Conservation (phyloP, 2,797 vertebrate genomes). For the Dryobates pubescens region DNA sequence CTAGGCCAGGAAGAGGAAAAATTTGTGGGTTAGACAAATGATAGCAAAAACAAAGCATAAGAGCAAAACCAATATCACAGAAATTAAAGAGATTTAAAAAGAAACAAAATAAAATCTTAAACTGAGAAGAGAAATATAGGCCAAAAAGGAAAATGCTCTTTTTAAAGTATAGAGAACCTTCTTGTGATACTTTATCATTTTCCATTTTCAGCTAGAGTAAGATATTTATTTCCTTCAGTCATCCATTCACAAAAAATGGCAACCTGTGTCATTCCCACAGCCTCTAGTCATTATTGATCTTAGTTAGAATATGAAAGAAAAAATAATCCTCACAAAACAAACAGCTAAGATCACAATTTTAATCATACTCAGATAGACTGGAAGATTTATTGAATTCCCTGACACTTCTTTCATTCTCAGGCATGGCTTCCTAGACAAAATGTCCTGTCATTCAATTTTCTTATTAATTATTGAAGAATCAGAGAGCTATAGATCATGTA, state of each 20-base stretch:
- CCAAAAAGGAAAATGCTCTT: neutral
- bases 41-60: neutral
- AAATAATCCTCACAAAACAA: neutral
- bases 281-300: neutral
- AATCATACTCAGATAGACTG: neutral
- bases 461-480: neutral
- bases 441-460: neutral
- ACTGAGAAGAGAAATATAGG: neutral
- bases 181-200: neutral
- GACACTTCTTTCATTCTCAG: neutral
- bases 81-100: neutral
- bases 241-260: neutral
- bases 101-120: neutral
- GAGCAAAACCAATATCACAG: neutral
- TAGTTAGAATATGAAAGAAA: neutral
- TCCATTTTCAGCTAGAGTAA: neutral
- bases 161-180: neutral
- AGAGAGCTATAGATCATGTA: neutral
- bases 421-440: neutral
- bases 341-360: neutral
- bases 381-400: neutral
- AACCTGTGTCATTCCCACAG: neutral
- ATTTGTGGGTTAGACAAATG: neutral
- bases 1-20: neutral
- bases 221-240: neutral